A percentile compares a stretch with the other conserved stretches of the same genome.
These are phyloP conservation scores for Plectrocnemia conspersa DNA, from an alignment of 1,140 invertebrate genomes.

Conservation along the genomic window DNA sequence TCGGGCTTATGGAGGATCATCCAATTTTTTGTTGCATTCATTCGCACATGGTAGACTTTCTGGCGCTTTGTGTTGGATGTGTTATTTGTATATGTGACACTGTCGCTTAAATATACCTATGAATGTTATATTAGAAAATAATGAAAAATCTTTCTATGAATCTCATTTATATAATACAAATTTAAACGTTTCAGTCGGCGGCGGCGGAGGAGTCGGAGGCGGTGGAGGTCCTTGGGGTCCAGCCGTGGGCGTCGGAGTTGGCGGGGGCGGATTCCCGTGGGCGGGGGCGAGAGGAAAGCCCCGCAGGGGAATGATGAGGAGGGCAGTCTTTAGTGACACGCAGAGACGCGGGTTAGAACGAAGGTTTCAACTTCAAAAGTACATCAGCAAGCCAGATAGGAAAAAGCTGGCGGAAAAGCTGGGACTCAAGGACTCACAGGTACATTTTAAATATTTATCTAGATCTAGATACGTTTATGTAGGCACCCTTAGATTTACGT, in stretches of 20 bases:
- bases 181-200: not conserved
- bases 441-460: slow-evolving; percentile 47
- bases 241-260: slow-evolving; percentile 7
- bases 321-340: slow-evolving; percentile 90
- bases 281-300: slow-evolving; percentile 75
- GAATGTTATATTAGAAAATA: too few species aligned
- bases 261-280: slow-evolving; percentile 70
- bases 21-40: too few species aligned
- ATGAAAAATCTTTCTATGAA: too few species aligned
- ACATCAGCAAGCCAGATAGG: slow-evolving; percentile 95
- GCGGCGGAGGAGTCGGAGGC: slow-evolving; percentile 9
- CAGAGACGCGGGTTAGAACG: slow-evolving; percentile 93
- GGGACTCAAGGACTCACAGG: slow-evolving; percentile 92
- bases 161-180: too few species aligned
- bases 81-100: too few species aligned
- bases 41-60: too few species aligned
- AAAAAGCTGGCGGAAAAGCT: slow-evolving; percentile 94
- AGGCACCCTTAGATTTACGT: slow-evolving; percentile 2
- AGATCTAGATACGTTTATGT: slow-evolving; percentile 1
- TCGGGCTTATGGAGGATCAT: too few species aligned
- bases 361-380: slow-evolving; percentile 94
- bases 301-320: slow-evolving; percentile 87
- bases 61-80: too few species aligned
- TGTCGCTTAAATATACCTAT: too few species aligned
- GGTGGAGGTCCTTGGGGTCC: slow-evolving; percentile 13